Evolutionary conservation across 2,113 vertebrate species (phyloP), one percentile per base, ranked within the genome.

Genomic region (Phaethon lepturus): DNA sequence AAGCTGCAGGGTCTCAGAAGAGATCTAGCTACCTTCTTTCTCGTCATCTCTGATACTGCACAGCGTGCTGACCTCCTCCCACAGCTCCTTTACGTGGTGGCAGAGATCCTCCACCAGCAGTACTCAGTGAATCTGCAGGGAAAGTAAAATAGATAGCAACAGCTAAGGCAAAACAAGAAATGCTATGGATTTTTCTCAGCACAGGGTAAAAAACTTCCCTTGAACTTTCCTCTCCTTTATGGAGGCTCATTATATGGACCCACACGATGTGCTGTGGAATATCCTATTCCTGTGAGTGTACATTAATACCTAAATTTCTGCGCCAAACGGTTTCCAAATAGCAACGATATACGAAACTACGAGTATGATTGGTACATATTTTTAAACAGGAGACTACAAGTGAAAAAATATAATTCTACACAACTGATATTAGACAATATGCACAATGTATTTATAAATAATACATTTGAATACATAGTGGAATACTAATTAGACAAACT

Each of bases 251-350:
- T 90, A 53, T 52, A 38, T 15, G 62, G 44, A 38, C 87, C 60
- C 90, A 84, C 35, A 80, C 8, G 47, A 53, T 83, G 20, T 86
- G 58, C 31, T 88, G 35, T 88, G 35, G 69, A 95, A 71, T 88
- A 79, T 55, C 56, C 47, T 92, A 3, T 33, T 81, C 92, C 88
- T 67, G n/a, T 53, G 52, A 93, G 45, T 47, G 74, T 25, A 59
- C 66, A 97, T 80, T 66, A 64, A 90, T 94, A 93, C 82, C 63
- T 93, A 69, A 68, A 87, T 96, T 96, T 96, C 94, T 95, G 83
- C 94, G 87, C 78, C 95, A 95, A 98, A 93, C 40, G 25, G 35
- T 85, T 93, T 73, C 56, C 86, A 94, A 95, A 95, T 71, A 28
- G 25, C 73, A 96, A 90, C 85, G 92, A 80, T 50, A 53, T 3